Percentiles rank a stretch among this genome's conserved stretches.
phyloP scores from a whole-genome alignment of 2,888 invertebrate genomes.

The Drosophila helvetica region DNA sequence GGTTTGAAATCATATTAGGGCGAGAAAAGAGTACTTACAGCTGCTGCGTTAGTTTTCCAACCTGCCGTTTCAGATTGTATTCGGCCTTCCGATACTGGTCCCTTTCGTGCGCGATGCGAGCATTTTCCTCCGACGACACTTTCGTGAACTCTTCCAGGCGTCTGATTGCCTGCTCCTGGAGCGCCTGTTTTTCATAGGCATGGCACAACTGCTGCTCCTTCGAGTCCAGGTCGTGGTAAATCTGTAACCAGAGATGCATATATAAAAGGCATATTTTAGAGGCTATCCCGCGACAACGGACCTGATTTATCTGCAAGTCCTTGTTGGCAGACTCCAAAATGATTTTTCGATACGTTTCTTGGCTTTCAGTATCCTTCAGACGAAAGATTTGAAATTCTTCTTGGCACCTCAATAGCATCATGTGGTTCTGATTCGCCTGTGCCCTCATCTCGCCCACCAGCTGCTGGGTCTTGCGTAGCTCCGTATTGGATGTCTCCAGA shows the following conservation, averaged over 20 bases:
- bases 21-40: not conserved
- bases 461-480: slow-evolving; percentile 59
- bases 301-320: slow-evolving; percentile 60
- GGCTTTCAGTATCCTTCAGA: slow-evolving; percentile 68
- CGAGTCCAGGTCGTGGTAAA: slow-evolving; percentile 62
- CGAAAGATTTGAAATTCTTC: slow-evolving; percentile 58
- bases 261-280: not conserved
- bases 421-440: slow-evolving; percentile 66
- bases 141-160: slow-evolving; percentile 78
- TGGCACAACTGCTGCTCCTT: slow-evolving; percentile 78
- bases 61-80: not conserved
- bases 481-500: slow-evolving; percentile 59
- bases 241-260: not conserved
- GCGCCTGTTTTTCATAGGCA: slow-evolving; percentile 60
- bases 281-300: not conserved
- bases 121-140: not conserved
- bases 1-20: not conserved
- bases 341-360: slow-evolving; percentile 67
- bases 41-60: not conserved
- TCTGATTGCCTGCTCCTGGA: slow-evolving; percentile 75
- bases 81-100: not conserved
- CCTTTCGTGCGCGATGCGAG: not conserved
- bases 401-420: slow-evolving; percentile 71
- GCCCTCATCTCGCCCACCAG: slow-evolving; percentile 69
- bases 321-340: slow-evolving; percentile 69